phyloP scores from a whole-genome alignment of 1,140 invertebrate genomes.

The Elymnias hypermnestra region DNA sequence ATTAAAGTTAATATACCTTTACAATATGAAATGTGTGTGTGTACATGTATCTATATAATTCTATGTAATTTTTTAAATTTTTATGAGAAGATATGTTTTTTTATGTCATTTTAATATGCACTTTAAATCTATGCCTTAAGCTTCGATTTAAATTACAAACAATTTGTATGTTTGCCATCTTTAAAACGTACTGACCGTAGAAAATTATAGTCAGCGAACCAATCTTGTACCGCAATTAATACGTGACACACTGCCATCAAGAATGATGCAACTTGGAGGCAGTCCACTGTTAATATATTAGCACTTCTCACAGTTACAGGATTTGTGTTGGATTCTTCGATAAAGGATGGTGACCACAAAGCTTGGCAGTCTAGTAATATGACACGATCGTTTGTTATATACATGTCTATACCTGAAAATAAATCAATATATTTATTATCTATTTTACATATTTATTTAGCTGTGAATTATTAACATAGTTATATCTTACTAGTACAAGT shows the following conservation, averaged over 20 bases:
- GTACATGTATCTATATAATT: too few species aligned
- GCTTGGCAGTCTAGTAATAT: slow-evolving; percentile 81
- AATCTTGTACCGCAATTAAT: slow-evolving; percentile 90
- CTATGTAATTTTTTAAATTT: too few species aligned
- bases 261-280: slow-evolving; percentile 88
- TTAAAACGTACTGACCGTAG: slow-evolving; percentile 58
- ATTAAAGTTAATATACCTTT: too few species aligned
- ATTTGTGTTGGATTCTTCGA: slow-evolving; percentile 63
- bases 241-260: slow-evolving; percentile 93
- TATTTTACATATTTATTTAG: too few species aligned
- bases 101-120: too few species aligned
- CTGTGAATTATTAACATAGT: too few species aligned
- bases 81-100: too few species aligned
- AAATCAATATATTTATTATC: background rate
- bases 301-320: slow-evolving; percentile 74
- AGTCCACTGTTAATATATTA: slow-evolving; percentile 79
- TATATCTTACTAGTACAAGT: too few species aligned
- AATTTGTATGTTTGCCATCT: too few species aligned
- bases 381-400: slow-evolving; percentile 77
- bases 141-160: too few species aligned
- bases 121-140: too few species aligned
- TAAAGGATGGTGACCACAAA: slow-evolving; percentile 57
- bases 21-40: too few species aligned
- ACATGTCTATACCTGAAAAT: slow-evolving; percentile 77
- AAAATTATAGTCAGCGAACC: slow-evolving; percentile 85